Percentiles rank a stretch among this genome's conserved stretches.
Conservation (phyloP, 92 coral and sea anemone genomes). For the Zoanthus sociatus region DNA sequence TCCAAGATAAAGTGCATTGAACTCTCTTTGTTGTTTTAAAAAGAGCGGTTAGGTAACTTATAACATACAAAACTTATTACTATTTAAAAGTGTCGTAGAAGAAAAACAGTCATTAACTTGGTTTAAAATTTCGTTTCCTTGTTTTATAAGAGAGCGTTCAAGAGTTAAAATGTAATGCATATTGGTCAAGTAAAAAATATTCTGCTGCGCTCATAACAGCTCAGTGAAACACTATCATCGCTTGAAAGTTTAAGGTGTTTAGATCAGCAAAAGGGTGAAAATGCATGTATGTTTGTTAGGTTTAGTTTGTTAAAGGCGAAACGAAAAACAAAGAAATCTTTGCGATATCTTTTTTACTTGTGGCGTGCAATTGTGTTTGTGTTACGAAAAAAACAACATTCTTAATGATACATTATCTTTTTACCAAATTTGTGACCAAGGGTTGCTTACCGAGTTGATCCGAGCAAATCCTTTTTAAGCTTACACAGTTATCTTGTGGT, state of each 20-base stretch:
- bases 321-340: background rate
- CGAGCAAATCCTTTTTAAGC: conserved; percentile 20
- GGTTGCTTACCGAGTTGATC: background rate
- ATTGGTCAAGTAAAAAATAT: too few species aligned
- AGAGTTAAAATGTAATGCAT: too few species aligned
- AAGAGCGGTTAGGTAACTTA: conserved; percentile 1
- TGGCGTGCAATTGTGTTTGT: background rate
- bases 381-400: background rate
- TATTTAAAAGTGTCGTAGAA: background rate
- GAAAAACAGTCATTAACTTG: background rate
- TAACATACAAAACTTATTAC: background rate
- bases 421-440: background rate
- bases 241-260: background rate
- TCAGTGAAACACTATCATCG: background rate
- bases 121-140: background rate
- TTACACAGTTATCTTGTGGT: conserved; percentile 8
- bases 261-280: too few species aligned
- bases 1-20: background rate
- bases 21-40: background rate
- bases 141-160: background rate
- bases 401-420: background rate
- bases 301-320: background rate
- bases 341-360: background rate
- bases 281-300: background rate
- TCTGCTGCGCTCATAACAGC: too few species aligned